These are phyloP conservation scores for Sycophila texana DNA, from an alignment of 2,888 invertebrate species.

Conservation along the genomic window DNA sequence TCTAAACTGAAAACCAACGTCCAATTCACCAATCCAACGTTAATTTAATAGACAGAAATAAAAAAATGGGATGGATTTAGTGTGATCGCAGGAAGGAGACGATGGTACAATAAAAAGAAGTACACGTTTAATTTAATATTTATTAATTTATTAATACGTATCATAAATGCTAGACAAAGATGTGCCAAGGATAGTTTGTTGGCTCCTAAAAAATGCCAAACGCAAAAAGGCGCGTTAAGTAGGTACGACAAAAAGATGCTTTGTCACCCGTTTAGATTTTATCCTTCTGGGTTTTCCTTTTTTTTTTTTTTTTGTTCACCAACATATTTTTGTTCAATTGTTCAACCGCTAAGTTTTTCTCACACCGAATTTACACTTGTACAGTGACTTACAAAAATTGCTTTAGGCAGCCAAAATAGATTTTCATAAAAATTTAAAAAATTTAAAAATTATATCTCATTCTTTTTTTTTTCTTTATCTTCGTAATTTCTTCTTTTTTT, in stretches of 20 bases:
- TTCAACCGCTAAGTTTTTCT: constrained; percentile 12
- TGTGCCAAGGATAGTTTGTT: constrained; percentile 71
- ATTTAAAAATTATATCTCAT: constrained; percentile 58
- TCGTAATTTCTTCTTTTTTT: constrained; percentile 13
- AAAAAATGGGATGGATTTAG: too few species aligned
- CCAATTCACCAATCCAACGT: background rate
- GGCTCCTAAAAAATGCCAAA: constrained; percentile 67
- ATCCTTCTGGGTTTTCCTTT: constrained; percentile 11
- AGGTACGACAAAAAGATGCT: constrained; percentile 54
- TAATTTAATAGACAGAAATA: background rate
- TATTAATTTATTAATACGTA: constrained; percentile 65
- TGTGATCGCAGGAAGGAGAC: too few species aligned
- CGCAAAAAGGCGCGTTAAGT: constrained; percentile 59
- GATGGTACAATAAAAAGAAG: background rate
- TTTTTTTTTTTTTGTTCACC: constrained; percentile 24
- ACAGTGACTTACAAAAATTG: constrained; percentile 54
- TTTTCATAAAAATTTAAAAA: constrained; percentile 63
- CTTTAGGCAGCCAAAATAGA: constrained; percentile 64
- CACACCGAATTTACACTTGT: constrained; percentile 43
- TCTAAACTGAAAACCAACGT: constrained; percentile 1
- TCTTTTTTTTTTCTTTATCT: constrained; percentile 9
- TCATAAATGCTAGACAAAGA: constrained; percentile 73
- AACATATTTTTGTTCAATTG: constrained; percentile 16
- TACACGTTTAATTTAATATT: constrained; percentile 49
- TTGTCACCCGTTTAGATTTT: constrained; percentile 30